These are phyloP conservation scores for Oryctes rhinoceros DNA, from an alignment of 1,140 invertebrate species.

Conservation along the genomic window DNA sequence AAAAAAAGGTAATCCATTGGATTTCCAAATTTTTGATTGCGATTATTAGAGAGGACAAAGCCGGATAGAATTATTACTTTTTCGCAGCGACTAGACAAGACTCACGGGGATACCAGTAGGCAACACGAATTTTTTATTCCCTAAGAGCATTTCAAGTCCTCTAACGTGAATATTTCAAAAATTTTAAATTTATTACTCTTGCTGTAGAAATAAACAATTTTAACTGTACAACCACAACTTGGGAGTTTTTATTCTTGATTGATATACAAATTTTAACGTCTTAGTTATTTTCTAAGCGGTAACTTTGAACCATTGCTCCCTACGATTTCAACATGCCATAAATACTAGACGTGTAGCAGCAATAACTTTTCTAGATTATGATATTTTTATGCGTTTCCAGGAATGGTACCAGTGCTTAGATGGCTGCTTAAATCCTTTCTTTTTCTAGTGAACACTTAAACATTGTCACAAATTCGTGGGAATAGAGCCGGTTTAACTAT, in stretches of 20 bases:
- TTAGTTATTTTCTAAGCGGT: neutral
- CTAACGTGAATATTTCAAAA: too few species aligned
- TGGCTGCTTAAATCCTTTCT: neutral
- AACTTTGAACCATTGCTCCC: neutral
- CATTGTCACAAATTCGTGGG: neutral
- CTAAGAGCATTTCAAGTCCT: too few species aligned
- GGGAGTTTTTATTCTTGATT: neutral
- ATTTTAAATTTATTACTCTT: too few species aligned
- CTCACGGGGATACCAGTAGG: too few species aligned
- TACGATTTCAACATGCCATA: neutral
- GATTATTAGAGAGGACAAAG: too few species aligned
- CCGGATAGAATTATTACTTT: too few species aligned
- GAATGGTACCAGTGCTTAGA: neutral
- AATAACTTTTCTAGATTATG: conserved; percentile 12
- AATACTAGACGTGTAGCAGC: neutral
- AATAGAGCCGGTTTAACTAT: neutral
- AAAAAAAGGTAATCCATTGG: too few species aligned
- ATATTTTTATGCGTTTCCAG: conserved; percentile 12
- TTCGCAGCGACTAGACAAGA: too few species aligned
- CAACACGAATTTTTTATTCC: too few species aligned
- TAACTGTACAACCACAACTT: too few species aligned
- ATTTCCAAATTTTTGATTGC: too few species aligned
- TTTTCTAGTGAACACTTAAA: neutral
- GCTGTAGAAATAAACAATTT: too few species aligned
- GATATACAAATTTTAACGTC: neutral